Evolutionary conservation across 2,888 invertebrate genomes (phyloP), one percentile per base, ranked within the genome.

Genomic region (Latrodectus elegans): DNA sequence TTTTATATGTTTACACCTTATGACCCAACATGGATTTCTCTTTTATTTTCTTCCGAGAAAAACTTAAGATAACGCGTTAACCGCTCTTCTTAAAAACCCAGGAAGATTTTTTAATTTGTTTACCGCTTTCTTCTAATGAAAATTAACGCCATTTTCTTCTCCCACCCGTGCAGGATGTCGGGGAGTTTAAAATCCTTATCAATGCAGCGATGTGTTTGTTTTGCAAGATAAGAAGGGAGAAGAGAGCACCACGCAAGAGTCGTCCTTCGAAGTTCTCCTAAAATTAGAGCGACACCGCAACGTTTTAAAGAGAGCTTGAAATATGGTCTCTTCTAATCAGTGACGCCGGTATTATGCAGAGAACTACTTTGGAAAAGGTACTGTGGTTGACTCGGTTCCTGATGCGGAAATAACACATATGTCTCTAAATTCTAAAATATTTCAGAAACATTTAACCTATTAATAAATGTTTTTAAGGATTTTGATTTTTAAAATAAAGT

Each of bases 281-380:
- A 85, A 79, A 85, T 85, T 79, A 79, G 84, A 68, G 79, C 75
- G 73, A 73, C 55, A 70, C 26, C 70, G 15, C 55, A 14, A 60
- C 10, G 11, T 55, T 10, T 55, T 72, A 38, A 14, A 52, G 38
- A 76, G 51, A 55, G 82, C 53, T 82, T 82, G 82, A 82, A 82
- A 82, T 82, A 82, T 82, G 70, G 82, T 14, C 75, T 75, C 75
- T 49, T 60, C 55, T 68, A 82, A 82, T 82, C 82, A 82, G 68
- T 53, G 82, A 75, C 82, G 75, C 74, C 75, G 82, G 67, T n/a
- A 12, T n/a, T 72, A 17, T 26, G 70, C 12, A 71, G 55, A 26
- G 38, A 53, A 53, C 51, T 60, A 60, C 60, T 60, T 60, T 11
- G 68, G 68, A 17, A 68, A 68, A 68, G 17, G 68, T 11, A 68